Evolutionary conservation across 92 coral and sea anemone genomes (phyloP).

Genomic region (Micromussa lordhowensis): DNA sequence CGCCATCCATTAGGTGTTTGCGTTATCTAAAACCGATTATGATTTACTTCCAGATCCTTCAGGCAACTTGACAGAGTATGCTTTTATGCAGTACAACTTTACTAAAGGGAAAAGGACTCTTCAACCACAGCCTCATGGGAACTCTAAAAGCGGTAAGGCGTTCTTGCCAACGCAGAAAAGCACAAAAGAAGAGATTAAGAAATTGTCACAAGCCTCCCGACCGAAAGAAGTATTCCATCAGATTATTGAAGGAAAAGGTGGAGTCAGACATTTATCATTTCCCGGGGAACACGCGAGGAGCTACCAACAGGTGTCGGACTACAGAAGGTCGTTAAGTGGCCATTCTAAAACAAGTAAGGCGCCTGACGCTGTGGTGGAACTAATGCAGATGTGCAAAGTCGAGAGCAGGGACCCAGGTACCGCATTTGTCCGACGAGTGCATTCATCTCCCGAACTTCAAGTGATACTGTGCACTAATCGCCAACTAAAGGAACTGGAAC

Average conservation of each 20-base stretch:
- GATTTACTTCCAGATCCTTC: too few species aligned
- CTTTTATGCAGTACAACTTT: background rate
- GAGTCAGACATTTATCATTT: background rate
- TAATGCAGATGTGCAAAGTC: background rate
- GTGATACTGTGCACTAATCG: background rate
- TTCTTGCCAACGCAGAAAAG: background rate
- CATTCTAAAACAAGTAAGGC: background rate
- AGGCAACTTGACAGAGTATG: background rate
- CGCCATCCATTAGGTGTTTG: too few species aligned
- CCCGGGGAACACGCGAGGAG: constrained; percentile 2
- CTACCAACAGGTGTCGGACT: constrained; percentile 18
- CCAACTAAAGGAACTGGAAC: background rate
- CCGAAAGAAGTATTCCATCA: constrained; percentile 7
- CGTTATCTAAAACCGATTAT: too few species aligned
- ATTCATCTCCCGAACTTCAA: background rate
- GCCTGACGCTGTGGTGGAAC: background rate
- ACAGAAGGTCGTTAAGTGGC: background rate
- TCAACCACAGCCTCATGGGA: background rate
- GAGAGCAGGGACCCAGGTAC: background rate
- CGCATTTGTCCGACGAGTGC: background rate
- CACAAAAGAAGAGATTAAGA: constrained; percentile 16
- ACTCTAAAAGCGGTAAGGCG: background rate
- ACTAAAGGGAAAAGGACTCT: background rate
- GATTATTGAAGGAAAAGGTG: background rate
- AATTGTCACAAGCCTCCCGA: background rate